Conservation (phyloP, 2,888 invertebrate genomes). For the Polietes domitor region DNA sequence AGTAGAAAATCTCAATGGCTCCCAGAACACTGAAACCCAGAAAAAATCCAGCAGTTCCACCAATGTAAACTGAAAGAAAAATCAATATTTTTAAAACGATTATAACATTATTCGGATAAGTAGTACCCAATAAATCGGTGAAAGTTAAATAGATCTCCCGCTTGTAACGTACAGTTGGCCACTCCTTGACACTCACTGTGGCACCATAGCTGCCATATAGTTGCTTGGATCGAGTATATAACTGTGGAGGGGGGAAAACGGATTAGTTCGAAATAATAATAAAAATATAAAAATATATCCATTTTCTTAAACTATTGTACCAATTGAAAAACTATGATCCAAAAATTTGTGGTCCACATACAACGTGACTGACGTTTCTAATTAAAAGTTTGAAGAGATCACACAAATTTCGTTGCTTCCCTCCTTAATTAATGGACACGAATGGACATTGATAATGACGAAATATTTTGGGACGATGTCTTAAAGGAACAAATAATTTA, state of each 20-base stretch:
- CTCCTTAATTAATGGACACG: too few species aligned
- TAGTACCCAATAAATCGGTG: constrained; percentile 78
- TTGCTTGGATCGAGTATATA: constrained; percentile 58
- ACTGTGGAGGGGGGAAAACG: constrained; percentile 8
- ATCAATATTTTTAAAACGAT: neutral
- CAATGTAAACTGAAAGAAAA: constrained; percentile 85
- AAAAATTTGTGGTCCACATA: too few species aligned
- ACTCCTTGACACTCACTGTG: constrained; percentile 63
- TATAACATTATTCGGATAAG: neutral
- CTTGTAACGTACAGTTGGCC: constrained; percentile 72
- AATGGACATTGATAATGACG: too few species aligned
- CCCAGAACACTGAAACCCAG: constrained; percentile 90
- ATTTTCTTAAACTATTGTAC: neutral
- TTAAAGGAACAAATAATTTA: too few species aligned
- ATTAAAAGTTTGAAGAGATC: too few species aligned
- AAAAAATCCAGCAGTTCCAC: constrained; percentile 90
- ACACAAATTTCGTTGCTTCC: too few species aligned
- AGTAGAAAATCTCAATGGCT: constrained; percentile 88
- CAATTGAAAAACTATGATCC: neutral
- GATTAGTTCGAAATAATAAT: too few species aligned
- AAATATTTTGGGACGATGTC: too few species aligned
- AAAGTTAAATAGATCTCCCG: constrained; percentile 79
- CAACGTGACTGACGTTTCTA: too few species aligned
- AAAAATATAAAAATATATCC: too few species aligned
- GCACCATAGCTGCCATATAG: constrained; percentile 64